Conservation (phyloP, 2,888 invertebrate genomes). For the Mongoloraphidia duomilia region DNA sequence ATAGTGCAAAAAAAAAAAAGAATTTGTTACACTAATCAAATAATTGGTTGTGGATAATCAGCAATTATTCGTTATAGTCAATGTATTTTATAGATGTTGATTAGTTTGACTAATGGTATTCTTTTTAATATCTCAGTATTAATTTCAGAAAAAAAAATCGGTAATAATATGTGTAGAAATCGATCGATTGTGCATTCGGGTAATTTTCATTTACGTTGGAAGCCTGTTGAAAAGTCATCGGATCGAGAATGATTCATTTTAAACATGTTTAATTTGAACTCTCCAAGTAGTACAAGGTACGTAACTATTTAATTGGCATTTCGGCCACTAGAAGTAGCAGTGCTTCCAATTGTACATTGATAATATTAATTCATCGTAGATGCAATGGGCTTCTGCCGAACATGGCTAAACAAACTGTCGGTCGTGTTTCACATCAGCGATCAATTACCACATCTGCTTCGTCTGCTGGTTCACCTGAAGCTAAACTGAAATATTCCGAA, state of each 20-base stretch:
- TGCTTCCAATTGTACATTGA: slow-evolving; percentile 21
- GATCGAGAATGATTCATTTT: background rate
- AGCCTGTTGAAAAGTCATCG: background rate
- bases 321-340: slow-evolving; percentile 8
- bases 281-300: slow-evolving; percentile 3
- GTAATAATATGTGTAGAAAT: no score
- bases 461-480: slow-evolving; percentile 11
- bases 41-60: no score
- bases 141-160: background rate
- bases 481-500: slow-evolving; percentile 32
- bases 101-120: background rate
- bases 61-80: no score
- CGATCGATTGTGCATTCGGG: no score
- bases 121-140: slow-evolving; percentile 1
- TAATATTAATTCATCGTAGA: slow-evolving; percentile 19
- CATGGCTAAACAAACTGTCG: slow-evolving; percentile 16
- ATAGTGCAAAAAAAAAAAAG: no score
- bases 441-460: slow-evolving; percentile 18
- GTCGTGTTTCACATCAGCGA: slow-evolving; percentile 18
- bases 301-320: background rate
- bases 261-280: slow-evolving; percentile 5
- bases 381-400: slow-evolving; percentile 18
- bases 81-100: background rate
- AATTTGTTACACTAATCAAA: no score
- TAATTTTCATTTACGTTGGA: background rate